A percentile compares a stretch with the other conserved stretches of the same genome.
Conservation (phyloP, 1,140 invertebrate species). For the Drosophila pallidifrons region DNA sequence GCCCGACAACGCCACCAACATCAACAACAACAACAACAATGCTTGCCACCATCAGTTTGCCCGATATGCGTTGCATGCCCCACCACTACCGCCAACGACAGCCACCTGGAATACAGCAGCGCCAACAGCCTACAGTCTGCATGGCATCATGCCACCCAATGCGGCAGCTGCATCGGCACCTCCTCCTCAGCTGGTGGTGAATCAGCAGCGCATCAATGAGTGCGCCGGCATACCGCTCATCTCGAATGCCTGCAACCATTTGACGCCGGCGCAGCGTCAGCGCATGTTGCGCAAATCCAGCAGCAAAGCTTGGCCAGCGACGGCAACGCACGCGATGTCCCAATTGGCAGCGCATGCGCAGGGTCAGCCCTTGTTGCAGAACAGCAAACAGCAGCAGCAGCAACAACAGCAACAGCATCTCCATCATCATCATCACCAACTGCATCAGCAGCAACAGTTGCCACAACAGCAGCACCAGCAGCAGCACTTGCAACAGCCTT, state of each 20-base stretch:
- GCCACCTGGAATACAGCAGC: constrained; percentile 16
- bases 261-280: constrained; percentile 71
- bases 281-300: constrained; percentile 64
- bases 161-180: constrained; percentile 7
- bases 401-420: constrained; percentile 47
- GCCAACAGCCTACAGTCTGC: constrained; percentile 36
- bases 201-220: constrained; percentile 83
- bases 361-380: constrained; percentile 90
- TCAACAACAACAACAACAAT: constrained; percentile 46
- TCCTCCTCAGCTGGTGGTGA: constrained; percentile 51
- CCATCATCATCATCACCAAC: constrained; percentile 34
- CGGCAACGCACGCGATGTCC: constrained; percentile 79
- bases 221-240: constrained; percentile 90
- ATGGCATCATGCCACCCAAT: constrained; percentile 37
- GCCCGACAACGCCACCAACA: constrained; percentile 53
- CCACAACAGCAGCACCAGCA: constrained; percentile 24
- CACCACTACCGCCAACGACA: constrained; percentile 30
- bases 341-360: constrained; percentile 91
- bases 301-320: constrained; percentile 33
- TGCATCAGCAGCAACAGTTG: constrained; percentile 85
- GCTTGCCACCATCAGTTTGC: constrained; percentile 47
- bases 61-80: constrained; percentile 53
- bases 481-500: constrained; percentile 35
- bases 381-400: constrained; percentile 36
- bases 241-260: constrained; percentile 86